These are phyloP conservation scores for Sylvicola fuscatus DNA, from an alignment of 2,888 invertebrate species.

Conservation along the genomic window DNA sequence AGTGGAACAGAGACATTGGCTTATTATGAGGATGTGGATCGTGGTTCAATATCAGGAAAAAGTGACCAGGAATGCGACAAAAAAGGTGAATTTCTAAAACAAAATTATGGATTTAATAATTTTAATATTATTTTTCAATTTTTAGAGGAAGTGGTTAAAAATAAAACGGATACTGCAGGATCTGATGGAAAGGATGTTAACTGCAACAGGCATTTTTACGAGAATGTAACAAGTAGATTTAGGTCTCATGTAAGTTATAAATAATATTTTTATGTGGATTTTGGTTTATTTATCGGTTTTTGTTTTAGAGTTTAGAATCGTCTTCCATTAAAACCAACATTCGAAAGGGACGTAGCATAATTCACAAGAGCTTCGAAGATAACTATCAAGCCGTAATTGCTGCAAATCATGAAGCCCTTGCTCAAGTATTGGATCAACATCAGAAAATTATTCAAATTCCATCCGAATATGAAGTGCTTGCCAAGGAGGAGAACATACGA, in stretches of 20 bases:
- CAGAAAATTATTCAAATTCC: conserved; percentile 51
- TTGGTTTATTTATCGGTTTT: neutral
- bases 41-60: too few species aligned
- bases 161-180: neutral
- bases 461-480: conserved; percentile 44
- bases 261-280: neutral
- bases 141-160: neutral
- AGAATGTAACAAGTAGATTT: neutral
- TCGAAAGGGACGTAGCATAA: conserved; percentile 47
- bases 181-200: neutral
- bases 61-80: too few species aligned
- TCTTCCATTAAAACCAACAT: conserved; percentile 21
- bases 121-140: neutral
- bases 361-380: conserved; percentile 70
- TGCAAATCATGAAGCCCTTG: conserved; percentile 75
- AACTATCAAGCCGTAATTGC: conserved; percentile 79
- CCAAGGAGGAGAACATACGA: conserved; percentile 48
- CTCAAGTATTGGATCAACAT: conserved; percentile 61
- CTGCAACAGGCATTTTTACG: neutral
- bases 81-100: too few species aligned
- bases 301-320: neutral
- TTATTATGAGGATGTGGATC: too few species aligned
- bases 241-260: neutral
- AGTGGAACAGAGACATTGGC: too few species aligned
- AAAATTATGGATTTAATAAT: too few species aligned